These are phyloP conservation scores for Oppia nitens DNA, from an alignment of 1,140 invertebrate genomes.

Conservation along the genomic window DNA sequence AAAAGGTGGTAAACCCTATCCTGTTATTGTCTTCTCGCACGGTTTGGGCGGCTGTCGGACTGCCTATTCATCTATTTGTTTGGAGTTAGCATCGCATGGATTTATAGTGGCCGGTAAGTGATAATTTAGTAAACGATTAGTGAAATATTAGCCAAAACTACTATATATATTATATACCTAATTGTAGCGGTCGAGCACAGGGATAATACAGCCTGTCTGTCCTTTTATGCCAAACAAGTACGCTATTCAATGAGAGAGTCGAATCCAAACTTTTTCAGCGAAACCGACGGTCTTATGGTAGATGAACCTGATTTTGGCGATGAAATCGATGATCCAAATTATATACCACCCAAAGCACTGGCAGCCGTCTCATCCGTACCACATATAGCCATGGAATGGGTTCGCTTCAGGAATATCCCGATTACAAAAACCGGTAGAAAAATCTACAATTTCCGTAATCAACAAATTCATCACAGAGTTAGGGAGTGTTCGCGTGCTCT, in stretches of 20 bases:
- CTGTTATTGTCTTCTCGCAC: slow-evolving; percentile 47
- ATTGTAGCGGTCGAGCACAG: slow-evolving; percentile 27
- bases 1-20: slow-evolving; percentile 30
- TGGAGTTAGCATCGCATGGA: slow-evolving; percentile 44
- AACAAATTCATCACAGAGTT: slow-evolving; percentile 23
- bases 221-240: slow-evolving; percentile 29
- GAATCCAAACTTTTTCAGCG: slow-evolving; percentile 13
- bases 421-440: slow-evolving; percentile 7
- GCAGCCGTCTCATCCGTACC: not conserved
- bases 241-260: slow-evolving; percentile 10
- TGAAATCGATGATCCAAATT: slow-evolving; percentile 16
- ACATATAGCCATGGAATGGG: slow-evolving; percentile 15
- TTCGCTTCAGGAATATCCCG: slow-evolving; percentile 17
- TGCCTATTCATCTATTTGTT: slow-evolving; percentile 39
- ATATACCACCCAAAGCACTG: slow-evolving; percentile 6
- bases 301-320: slow-evolving; percentile 16
- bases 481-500: slow-evolving; percentile 37
- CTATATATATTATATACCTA: slow-evolving; percentile 6
- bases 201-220: slow-evolving; percentile 38
- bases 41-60: slow-evolving; percentile 44
- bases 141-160: not conserved
- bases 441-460: slow-evolving; percentile 12
- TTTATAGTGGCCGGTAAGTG: slow-evolving; percentile 41
- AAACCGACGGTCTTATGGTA: slow-evolving; percentile 3
- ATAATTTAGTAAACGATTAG: not conserved